A percentile compares a stretch with the other conserved stretches of the same genome.
Evolutionary conservation across 2,797 vertebrate species (phyloP).

Genomic region (Octomys mimax): DNA sequence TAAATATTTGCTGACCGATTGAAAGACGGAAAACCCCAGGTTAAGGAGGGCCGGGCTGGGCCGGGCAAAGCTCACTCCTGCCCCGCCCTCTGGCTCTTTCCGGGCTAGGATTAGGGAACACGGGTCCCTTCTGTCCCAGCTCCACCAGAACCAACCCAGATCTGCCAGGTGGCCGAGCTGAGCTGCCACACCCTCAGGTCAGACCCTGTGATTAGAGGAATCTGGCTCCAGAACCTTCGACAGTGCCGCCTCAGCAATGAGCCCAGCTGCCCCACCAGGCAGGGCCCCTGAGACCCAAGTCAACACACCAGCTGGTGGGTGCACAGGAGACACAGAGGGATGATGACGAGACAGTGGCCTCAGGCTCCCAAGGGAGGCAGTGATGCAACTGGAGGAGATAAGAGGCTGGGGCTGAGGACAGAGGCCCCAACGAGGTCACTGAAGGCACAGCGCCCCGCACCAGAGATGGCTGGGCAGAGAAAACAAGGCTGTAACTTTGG

Average conservation of each 20-base stretch:
- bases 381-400: neutral
- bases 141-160: neutral
- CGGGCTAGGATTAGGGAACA: neutral
- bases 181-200: neutral
- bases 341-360: neutral
- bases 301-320: neutral
- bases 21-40: conserved; percentile 69
- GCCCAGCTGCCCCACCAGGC: neutral
- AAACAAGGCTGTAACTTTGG: neutral
- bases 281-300: neutral
- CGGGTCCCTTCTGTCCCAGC: neutral
- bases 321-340: neutral
- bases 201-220: neutral
- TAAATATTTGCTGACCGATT: conserved; percentile 66
- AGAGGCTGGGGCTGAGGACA: neutral
- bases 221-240: neutral
- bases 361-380: neutral
- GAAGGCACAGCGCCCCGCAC: neutral
- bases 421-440: neutral
- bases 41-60: neutral
- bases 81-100: neutral
- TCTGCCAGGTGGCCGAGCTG: neutral
- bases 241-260: neutral
- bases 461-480: neutral
- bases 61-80: neutral